These are phyloP conservation scores for Xenotilapia flavipinnis DNA, from an alignment of 2,113 vertebrate genomes.

Conservation along the genomic window DNA sequence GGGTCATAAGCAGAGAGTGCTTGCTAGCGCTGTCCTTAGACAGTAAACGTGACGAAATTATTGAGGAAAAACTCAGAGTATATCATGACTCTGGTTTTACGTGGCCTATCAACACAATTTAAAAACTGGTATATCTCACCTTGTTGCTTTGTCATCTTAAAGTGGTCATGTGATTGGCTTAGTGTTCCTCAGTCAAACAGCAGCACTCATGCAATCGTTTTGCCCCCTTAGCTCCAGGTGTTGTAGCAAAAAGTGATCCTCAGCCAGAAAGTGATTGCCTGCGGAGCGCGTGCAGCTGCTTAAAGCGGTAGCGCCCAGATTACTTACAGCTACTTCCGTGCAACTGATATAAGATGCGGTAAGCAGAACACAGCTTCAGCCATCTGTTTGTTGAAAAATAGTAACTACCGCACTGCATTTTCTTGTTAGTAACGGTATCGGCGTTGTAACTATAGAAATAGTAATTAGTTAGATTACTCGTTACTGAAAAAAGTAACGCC, in stretches of 20 bases:
- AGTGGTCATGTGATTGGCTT: background rate
- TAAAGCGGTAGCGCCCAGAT: background rate
- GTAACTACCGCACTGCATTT: background rate
- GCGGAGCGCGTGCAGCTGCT: rapidly evolving
- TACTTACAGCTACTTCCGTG: background rate
- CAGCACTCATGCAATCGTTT: background rate
- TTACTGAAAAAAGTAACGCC: background rate
- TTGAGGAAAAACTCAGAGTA: background rate
- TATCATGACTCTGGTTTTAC: background rate
- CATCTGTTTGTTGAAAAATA: background rate
- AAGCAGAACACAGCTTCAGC: background rate
- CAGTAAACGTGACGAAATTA: background rate
- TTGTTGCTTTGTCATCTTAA: background rate
- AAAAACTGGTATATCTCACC: background rate
- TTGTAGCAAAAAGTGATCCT: background rate
- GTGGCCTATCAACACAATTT: background rate
- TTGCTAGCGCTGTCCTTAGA: background rate
- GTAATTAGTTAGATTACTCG: background rate
- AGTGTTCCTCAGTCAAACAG: background rate
- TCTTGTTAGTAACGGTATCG: background rate
- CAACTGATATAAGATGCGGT: background rate
- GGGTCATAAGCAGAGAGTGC: background rate
- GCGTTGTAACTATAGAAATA: background rate
- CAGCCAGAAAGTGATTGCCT: background rate
- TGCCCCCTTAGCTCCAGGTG: background rate